Evolutionary conservation across 2,113 vertebrate genomes (phyloP).

Genomic region (Rhizomys pruinosus): DNA sequence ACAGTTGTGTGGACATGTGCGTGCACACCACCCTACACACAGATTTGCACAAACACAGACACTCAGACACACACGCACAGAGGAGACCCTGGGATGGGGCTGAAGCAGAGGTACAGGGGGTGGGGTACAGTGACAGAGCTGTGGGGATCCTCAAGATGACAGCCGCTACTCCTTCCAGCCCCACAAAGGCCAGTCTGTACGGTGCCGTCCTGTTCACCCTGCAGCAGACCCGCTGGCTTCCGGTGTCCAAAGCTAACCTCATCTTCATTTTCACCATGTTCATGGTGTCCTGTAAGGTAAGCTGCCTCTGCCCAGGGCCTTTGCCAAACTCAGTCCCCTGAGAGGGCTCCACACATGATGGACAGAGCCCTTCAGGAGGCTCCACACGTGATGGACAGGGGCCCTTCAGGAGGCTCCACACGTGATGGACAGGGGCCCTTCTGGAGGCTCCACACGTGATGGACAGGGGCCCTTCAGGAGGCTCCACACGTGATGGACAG

Average conservation of each 20-base stretch:
- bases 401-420: too few species aligned
- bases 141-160: neutral
- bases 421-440: too few species aligned
- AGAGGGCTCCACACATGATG: neutral
- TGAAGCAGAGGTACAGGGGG: neutral
- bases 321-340: rapidly evolving
- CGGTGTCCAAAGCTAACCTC: conserved; percentile 93
- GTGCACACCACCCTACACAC: too few species aligned
- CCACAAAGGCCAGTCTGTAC: conserved; percentile 97
- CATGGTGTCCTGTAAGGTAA: conserved; percentile 96
- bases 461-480: neutral
- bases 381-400: neutral
- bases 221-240: conserved; percentile 94
- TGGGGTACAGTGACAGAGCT: neutral
- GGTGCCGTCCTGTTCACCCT: conserved; percentile 96
- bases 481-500: too few species aligned
- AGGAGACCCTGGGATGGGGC: neutral
- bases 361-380: neutral
- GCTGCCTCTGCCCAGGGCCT: neutral
- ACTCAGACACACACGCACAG: neutral
- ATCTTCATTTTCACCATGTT: conserved; percentile 97
- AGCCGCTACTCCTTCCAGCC: conserved; percentile 84
- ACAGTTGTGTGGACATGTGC: too few species aligned
- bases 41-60: too few species aligned
- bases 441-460: neutral